Evolutionary conservation across 2,888 invertebrate species (phyloP).

Genomic region (Drosophila birchii): DNA sequence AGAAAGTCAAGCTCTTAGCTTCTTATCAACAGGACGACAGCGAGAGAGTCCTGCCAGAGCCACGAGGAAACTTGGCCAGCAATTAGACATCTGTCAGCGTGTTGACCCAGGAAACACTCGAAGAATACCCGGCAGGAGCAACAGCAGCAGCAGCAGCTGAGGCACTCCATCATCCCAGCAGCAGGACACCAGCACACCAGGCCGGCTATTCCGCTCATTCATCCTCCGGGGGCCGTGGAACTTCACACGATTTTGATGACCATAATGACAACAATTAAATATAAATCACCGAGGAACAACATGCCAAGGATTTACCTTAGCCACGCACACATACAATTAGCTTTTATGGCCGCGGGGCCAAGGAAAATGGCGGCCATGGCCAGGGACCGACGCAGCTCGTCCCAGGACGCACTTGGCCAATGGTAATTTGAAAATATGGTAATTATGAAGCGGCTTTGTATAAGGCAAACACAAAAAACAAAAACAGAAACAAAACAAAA

Average conservation of each 20-base stretch:
- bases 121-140: slow-evolving; percentile 33
- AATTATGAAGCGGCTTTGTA: slow-evolving; percentile 68
- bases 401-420: slow-evolving; percentile 57
- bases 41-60: slow-evolving; percentile 2
- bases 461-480: slow-evolving; percentile 10
- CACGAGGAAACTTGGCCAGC: slow-evolving; percentile 30
- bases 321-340: slow-evolving; percentile 79
- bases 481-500: slow-evolving; percentile 1
- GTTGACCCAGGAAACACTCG: slow-evolving; percentile 31
- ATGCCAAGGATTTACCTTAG: slow-evolving; percentile 58
- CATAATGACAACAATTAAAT: slow-evolving; percentile 83
- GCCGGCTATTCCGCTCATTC: slow-evolving; percentile 11
- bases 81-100: slow-evolving; percentile 44
- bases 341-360: slow-evolving; percentile 68
- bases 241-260: slow-evolving; percentile 71
- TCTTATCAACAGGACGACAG: slow-evolving; percentile 6
- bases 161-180: slow-evolving; percentile 42
- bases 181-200: neutral
- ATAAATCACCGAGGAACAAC: slow-evolving; percentile 74
- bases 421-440: slow-evolving; percentile 81
- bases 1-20: neutral
- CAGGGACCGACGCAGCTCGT: slow-evolving; percentile 29
- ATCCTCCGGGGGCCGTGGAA: slow-evolving; percentile 22
- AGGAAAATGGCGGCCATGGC: slow-evolving; percentile 49
- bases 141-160: slow-evolving; percentile 19